These are phyloP conservation scores for Aphidoletes aphidimyza DNA, from an alignment of 2,888 invertebrate species.

Conservation along the genomic window DNA sequence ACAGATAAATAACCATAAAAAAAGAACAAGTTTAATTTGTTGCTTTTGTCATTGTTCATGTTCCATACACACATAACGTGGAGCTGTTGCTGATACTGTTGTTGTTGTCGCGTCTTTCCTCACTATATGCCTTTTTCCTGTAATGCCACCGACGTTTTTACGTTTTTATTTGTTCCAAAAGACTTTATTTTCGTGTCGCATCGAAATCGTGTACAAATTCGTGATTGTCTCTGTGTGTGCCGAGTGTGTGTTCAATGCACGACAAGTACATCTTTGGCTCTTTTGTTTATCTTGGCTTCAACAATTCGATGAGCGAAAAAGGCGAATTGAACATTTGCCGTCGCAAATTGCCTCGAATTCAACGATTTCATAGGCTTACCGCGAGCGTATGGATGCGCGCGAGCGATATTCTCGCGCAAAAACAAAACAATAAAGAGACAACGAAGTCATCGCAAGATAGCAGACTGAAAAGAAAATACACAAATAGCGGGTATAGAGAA, in stretches of 20 bases:
- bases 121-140: too few species aligned
- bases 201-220: slow-evolving; percentile 34
- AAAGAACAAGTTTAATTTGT: slow-evolving; percentile 53
- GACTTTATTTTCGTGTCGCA: slow-evolving; percentile 47
- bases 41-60: slow-evolving; percentile 53
- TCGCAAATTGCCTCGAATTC: not conserved
- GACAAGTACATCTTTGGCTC: slow-evolving; percentile 34
- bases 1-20: slow-evolving; percentile 47
- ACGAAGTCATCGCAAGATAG: not conserved
- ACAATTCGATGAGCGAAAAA: slow-evolving; percentile 5
- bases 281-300: slow-evolving; percentile 9
- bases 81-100: not conserved
- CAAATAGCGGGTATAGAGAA: not conserved
- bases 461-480: not conserved
- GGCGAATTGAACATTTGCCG: slow-evolving; percentile 21
- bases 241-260: not conserved
- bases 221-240: not conserved
- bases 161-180: not conserved
- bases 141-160: not conserved
- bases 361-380: not conserved
- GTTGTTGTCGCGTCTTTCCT: not conserved
- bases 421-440: not conserved
- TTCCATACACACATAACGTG: slow-evolving; percentile 15
- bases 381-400: not conserved
- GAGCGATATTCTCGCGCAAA: not conserved